These are phyloP conservation scores for Xiphophorus maculatus DNA, from an alignment of 2,113 vertebrate genomes.

Conservation along the genomic window DNA sequence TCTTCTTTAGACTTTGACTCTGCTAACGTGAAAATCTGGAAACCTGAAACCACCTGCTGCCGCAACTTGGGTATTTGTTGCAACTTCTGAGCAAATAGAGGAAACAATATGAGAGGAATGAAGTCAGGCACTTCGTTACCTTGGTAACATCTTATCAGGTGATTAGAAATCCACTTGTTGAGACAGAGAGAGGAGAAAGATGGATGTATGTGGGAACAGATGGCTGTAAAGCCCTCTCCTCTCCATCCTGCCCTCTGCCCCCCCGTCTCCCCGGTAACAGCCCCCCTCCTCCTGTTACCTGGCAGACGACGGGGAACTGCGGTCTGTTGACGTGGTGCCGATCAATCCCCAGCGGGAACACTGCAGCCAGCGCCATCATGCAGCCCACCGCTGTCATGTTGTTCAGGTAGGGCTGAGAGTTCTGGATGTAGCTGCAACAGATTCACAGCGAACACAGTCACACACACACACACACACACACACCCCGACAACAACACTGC, in stretches of 20 bases:
- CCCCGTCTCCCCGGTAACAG: neutral
- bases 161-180: too few species aligned
- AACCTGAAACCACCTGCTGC: too few species aligned
- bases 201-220: neutral
- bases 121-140: too few species aligned
- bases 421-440: constrained; percentile 85
- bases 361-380: constrained; percentile 89
- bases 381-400: constrained; percentile 96
- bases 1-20: too few species aligned
- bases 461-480: too few species aligned
- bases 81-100: too few species aligned
- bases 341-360: constrained; percentile 92
- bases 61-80: too few species aligned
- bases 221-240: neutral
- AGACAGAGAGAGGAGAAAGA: neutral
- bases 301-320: constrained; percentile 93
- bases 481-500: too few species aligned
- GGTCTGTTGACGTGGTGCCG: constrained; percentile 86
- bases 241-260: constrained; percentile 3
- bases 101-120: too few species aligned
- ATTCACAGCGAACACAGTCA: constrained; percentile 19
- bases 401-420: constrained; percentile 95
- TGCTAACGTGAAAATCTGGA: too few species aligned
- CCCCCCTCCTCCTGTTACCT: constrained; percentile 78
- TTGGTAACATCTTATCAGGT: too few species aligned